These are phyloP conservation scores for Aproaerema taeniolella DNA, from an alignment of 2,888 invertebrate genomes.

Conservation along the genomic window DNA sequence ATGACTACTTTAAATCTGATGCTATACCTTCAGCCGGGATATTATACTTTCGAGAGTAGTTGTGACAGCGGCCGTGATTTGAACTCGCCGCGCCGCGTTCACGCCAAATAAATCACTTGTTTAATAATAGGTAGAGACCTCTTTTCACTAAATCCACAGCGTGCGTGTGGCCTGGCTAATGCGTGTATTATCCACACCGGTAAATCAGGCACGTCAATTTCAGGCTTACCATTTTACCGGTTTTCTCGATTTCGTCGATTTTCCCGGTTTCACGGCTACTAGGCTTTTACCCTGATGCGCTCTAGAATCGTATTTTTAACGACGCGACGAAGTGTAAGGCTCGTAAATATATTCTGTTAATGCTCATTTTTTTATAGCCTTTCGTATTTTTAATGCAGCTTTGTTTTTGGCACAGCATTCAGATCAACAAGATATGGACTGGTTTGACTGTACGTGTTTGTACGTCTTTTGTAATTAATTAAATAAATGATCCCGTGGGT, in stretches of 20 bases:
- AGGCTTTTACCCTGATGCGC: constrained; percentile 21
- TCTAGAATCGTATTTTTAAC: constrained; percentile 10
- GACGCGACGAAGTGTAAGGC: constrained; percentile 22
- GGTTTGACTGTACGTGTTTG: too few species aligned
- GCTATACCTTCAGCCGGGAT: too few species aligned
- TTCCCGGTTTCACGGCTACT: constrained; percentile 28
- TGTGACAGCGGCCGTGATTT: neutral
- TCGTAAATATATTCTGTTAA: constrained; percentile 32
- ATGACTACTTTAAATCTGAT: too few species aligned
- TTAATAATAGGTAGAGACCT: neutral
- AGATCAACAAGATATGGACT: too few species aligned
- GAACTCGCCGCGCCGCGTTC: neutral
- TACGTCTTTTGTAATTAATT: too few species aligned
- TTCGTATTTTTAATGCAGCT: too few species aligned
- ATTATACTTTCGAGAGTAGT: too few species aligned
- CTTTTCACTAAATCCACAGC: constrained; percentile 3
- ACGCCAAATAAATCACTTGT: neutral
- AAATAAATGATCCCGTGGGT: too few species aligned
- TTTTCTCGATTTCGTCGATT: constrained; percentile 26
- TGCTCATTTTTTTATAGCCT: constrained; percentile 23
- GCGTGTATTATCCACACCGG: constrained; percentile 31
- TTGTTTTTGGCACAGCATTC: too few species aligned
- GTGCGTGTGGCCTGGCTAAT: constrained; percentile 7
- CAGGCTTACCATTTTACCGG: constrained; percentile 12
- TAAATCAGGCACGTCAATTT: constrained; percentile 67